These are phyloP conservation scores for Geotrypetes seraphini DNA, from an alignment of 2,797 vertebrate species.

Conservation along the genomic window DNA sequence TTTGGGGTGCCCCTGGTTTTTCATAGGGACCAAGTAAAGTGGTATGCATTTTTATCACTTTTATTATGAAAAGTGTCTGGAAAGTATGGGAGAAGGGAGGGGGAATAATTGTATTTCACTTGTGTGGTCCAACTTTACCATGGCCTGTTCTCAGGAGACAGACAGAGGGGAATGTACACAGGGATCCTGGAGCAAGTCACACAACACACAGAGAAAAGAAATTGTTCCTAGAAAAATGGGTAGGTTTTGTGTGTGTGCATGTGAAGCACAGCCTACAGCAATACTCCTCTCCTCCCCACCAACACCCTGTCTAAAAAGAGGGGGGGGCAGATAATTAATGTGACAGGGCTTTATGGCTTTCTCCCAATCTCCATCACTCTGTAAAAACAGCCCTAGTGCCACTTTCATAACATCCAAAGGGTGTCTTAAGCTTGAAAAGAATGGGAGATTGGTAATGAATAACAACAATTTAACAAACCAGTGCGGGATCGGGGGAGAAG, in stretches of 20 bases:
- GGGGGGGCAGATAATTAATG: conserved; percentile 49
- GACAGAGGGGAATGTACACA: conserved; percentile 36
- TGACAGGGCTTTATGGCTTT: no score
- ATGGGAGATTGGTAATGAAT: conserved; percentile 27
- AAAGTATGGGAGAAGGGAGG: conserved; percentile 11
- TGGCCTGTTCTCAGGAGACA: conserved; percentile 33
- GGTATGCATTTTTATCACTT: no score
- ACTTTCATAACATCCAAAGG: conserved; percentile 20
- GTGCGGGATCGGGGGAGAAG: no score
- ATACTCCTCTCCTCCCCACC: no score
- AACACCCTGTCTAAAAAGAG: conserved; percentile 32
- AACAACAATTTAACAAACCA: conserved; percentile 1
- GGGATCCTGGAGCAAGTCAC: conserved; percentile 6
- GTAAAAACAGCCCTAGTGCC: conserved; percentile 26
- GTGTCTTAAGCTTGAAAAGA: conserved; percentile 14
- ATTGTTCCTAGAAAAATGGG: conserved; percentile 25
- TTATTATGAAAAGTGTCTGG: conserved; percentile 10
- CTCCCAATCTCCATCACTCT: conserved; percentile 8
- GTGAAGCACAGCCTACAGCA: conserved; percentile 24
- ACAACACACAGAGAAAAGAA: conserved; percentile 3
- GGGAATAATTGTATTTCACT: conserved; percentile 8
- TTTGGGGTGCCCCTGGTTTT: no score
- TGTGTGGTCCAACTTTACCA: conserved; percentile 1
- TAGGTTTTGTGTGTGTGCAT: conserved; percentile 20
- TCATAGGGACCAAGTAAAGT: no score